Conservation (phyloP, 53 echinoderm and acorn worm species). For the Holothuria leucospilota region DNA sequence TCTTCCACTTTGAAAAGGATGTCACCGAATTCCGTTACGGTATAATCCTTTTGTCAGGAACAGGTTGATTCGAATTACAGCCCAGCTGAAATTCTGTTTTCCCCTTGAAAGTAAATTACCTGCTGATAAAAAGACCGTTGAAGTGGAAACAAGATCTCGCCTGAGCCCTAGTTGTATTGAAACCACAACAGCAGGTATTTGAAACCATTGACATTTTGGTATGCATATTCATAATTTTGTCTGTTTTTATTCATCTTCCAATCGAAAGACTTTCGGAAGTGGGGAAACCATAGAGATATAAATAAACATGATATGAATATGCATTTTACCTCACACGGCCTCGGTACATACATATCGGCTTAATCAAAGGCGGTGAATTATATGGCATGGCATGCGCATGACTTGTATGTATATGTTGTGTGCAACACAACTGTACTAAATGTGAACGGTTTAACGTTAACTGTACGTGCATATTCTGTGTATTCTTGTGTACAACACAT, state of each 20-base stretch:
- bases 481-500: too few species aligned
- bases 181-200: conserved; percentile 41
- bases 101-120: conserved; percentile 22
- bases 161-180: conserved; percentile 26
- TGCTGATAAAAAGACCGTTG: conserved; percentile 28
- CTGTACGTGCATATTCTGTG: too few species aligned
- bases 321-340: conserved; percentile 1
- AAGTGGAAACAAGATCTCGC: not conserved
- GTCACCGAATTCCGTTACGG: conserved; percentile 40
- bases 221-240: conserved; percentile 15
- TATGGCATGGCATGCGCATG: conserved; percentile 28
- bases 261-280: not conserved
- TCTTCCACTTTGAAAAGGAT: conserved; percentile 22
- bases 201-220: conserved; percentile 12
- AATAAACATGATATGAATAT: conserved; percentile 38
- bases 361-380: conserved; percentile 36
- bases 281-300: conserved; percentile 21
- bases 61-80: conserved; percentile 27
- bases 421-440: conserved; percentile 25
- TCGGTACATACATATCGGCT: conserved; percentile 15
- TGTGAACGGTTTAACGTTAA: not conserved
- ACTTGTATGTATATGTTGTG: conserved; percentile 25
- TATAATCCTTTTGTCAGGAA: conserved; percentile 27
- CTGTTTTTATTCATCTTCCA: conserved; percentile 7
- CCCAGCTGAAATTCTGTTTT: too few species aligned